Evolutionary conservation across 2,888 invertebrate species (phyloP).

Genomic region (Copidosoma aretas): DNA sequence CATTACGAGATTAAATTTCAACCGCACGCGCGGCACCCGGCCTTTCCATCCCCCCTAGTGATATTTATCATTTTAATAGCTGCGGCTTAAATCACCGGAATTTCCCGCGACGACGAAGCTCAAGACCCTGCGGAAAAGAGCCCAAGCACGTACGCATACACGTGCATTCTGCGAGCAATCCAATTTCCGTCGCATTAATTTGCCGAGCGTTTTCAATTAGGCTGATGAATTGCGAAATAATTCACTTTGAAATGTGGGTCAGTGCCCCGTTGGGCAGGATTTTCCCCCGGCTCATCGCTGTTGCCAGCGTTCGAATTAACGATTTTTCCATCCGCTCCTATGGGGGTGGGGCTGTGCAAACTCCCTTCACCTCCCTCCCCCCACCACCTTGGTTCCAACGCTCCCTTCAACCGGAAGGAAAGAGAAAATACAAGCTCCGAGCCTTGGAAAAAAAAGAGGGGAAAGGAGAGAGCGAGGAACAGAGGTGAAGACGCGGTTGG

Average conservation of each 20-base stretch:
- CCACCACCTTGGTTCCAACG: too few species aligned
- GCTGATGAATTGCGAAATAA: conserved; percentile 3
- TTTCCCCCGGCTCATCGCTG: background rate
- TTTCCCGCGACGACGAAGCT: background rate
- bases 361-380: too few species aligned
- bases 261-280: background rate
- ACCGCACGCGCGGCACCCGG: too few species aligned
- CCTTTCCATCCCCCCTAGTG: background rate
- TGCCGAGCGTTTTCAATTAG: background rate
- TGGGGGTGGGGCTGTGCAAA: background rate
- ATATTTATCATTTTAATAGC: background rate
- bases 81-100: background rate
- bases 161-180: background rate
- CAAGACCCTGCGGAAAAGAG: too few species aligned
- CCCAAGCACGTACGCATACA: too few species aligned
- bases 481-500: background rate
- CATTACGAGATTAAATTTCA: too few species aligned
- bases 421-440: background rate
- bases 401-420: background rate
- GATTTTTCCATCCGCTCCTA: conserved; percentile 5
- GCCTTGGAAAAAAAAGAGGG: background rate
- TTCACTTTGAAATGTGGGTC: conserved; percentile 1
- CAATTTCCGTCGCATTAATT: background rate
- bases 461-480: background rate
- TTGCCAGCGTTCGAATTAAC: background rate